A percentile compares a stretch with the other conserved stretches of the same genome.
Conservation (phyloP, 2,797 vertebrate genomes). For the Hippocampus kuda region DNA sequence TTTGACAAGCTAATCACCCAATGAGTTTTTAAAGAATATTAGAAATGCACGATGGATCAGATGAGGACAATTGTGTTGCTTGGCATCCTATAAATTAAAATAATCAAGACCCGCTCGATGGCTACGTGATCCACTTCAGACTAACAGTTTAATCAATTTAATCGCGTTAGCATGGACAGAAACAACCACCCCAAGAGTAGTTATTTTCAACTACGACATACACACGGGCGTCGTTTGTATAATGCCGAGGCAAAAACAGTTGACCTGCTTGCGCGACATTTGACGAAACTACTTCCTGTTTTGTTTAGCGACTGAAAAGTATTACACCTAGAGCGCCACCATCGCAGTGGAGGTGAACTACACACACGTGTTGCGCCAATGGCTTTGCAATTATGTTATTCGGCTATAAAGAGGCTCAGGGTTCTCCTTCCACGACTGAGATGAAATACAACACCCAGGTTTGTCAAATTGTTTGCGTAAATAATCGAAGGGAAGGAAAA, state of each 20-base stretch:
- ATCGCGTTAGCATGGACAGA: neutral
- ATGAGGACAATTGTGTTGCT: too few relatives aligned
- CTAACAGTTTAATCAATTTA: neutral
- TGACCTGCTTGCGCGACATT: neutral
- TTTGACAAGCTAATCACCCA: neutral
- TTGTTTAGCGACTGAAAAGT: neutral
- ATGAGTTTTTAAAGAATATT: neutral
- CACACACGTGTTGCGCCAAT: neutral
- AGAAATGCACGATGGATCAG: neutral
- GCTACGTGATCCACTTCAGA: neutral
- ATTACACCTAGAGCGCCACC: neutral
- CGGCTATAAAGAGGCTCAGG: too few relatives aligned
- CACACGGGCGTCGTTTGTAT: too few relatives aligned
- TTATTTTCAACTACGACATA: too few relatives aligned
- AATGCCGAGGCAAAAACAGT: neutral
- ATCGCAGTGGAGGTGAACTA: neutral
- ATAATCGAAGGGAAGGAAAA: too few relatives aligned
- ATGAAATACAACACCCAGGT: too few relatives aligned
- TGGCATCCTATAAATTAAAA: too few relatives aligned
- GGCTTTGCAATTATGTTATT: too few relatives aligned
- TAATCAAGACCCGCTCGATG: neutral
- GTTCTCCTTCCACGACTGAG: too few relatives aligned
- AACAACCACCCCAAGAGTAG: too few relatives aligned
- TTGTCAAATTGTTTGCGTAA: too few relatives aligned
- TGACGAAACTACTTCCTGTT: neutral